Evolutionary conservation across 2,888 invertebrate genomes (phyloP).

Genomic region (Himalopsyche kuldschensis): DNA sequence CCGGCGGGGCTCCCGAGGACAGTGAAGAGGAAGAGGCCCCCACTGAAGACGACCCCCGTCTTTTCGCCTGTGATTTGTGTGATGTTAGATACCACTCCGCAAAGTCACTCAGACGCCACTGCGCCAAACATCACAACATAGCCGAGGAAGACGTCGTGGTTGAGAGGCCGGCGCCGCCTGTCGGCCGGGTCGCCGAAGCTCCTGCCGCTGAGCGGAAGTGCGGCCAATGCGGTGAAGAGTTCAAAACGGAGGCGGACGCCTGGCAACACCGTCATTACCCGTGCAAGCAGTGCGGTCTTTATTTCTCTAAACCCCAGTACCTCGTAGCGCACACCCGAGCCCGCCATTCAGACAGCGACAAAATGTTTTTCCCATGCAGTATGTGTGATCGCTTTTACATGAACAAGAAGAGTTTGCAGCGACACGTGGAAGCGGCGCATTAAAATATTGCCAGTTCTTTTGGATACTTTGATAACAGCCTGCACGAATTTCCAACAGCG

Average conservation of each 20-base stretch:
- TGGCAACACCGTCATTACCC: constrained; percentile 61
- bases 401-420: constrained; percentile 58
- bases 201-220: constrained; percentile 50
- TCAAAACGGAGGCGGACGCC: constrained; percentile 58
- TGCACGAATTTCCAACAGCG: neutral
- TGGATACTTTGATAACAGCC: neutral
- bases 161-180: constrained; percentile 49
- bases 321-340: constrained; percentile 56
- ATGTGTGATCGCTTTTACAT: constrained; percentile 62
- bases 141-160: constrained; percentile 43
- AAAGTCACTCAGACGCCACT: constrained; percentile 61
- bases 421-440: constrained; percentile 61
- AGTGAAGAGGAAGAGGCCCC: constrained; percentile 40
- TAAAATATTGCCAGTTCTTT: neutral
- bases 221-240: constrained; percentile 60
- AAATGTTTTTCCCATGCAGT: constrained; percentile 61
- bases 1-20: constrained; percentile 42
- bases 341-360: constrained; percentile 58
- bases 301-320: constrained; percentile 54
- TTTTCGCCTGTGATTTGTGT: constrained; percentile 62
- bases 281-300: constrained; percentile 63
- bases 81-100: constrained; percentile 62
- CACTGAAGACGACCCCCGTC: constrained; percentile 41
- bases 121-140: constrained; percentile 61
- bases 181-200: constrained; percentile 44